Percentiles rank a stretch among this genome's conserved stretches.
These are phyloP conservation scores for Adela reaumurella DNA, from an alignment of 2,888 invertebrate species.

Conservation along the genomic window DNA sequence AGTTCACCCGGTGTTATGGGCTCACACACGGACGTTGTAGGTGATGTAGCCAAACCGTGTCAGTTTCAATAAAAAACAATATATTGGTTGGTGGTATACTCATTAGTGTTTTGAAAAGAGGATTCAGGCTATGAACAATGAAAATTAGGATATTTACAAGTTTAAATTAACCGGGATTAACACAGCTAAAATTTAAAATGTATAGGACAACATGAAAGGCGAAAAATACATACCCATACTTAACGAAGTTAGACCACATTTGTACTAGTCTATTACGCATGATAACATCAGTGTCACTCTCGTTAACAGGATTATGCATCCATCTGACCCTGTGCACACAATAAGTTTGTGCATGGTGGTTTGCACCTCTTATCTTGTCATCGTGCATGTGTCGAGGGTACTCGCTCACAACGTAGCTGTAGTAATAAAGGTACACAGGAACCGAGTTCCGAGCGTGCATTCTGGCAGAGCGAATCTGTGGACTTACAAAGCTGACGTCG, in stretches of 20 bases:
- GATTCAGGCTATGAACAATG: too few species aligned
- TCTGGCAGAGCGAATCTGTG: conserved; percentile 16
- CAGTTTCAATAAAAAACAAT: too few species aligned
- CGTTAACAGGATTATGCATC: conserved; percentile 10
- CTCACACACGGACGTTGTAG: too few species aligned
- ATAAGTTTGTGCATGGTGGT: too few species aligned
- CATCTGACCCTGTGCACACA: conserved; percentile 18
- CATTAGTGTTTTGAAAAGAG: too few species aligned
- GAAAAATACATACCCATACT: conserved; percentile 20
- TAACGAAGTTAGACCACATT: conserved; percentile 18
- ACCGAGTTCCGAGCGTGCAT: conserved; percentile 14
- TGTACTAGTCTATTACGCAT: conserved; percentile 15
- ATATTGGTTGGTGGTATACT: too few species aligned
- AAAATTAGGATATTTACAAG: too few species aligned
- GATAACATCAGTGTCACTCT: conserved; percentile 13
- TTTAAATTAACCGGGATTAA: too few species aligned
- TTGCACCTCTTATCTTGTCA: conserved; percentile 15
- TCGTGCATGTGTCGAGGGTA: conserved; percentile 15
- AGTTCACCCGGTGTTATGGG: too few species aligned
- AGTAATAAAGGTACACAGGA: conserved; percentile 20
- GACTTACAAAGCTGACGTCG: conserved; percentile 16
- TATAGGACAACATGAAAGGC: too few species aligned
- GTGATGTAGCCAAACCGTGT: too few species aligned
- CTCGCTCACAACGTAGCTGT: conserved; percentile 18
- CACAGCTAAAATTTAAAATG: too few species aligned